These are phyloP conservation scores for Urechis unicinctus DNA, from an alignment of 2,888 invertebrate genomes.

Conservation along the genomic window DNA sequence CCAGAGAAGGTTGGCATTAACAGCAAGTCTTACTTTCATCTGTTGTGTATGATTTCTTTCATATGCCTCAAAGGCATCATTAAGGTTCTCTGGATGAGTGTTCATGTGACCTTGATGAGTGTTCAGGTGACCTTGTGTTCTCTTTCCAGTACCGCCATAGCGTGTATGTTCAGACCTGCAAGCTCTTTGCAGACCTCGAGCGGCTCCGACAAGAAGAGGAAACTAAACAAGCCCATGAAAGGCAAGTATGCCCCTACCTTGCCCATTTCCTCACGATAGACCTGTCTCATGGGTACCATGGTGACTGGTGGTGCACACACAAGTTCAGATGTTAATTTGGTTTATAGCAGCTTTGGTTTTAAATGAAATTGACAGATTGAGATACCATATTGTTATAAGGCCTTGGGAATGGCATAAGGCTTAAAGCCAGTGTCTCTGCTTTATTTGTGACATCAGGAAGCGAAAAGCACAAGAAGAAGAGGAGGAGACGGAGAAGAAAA, in stretches of 20 bases:
- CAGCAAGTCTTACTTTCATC: background rate
- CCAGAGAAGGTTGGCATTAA: conserved; percentile 24
- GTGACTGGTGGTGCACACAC: too few relatives aligned
- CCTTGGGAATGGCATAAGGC: too few relatives aligned
- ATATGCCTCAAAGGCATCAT: background rate
- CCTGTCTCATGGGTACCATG: too few relatives aligned
- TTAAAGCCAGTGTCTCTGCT: too few relatives aligned
- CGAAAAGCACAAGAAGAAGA: conserved; percentile 88
- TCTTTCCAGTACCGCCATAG: conserved; percentile 71
- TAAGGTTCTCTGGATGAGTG: too few relatives aligned
- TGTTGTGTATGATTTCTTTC: background rate
- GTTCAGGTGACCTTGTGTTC: too few relatives aligned
- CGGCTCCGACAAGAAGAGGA: conserved; percentile 47
- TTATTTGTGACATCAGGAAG: too few relatives aligned
- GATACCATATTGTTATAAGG: too few relatives aligned
- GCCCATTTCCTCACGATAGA: too few relatives aligned
- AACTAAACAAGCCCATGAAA: conserved; percentile 51
- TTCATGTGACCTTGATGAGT: too few relatives aligned
- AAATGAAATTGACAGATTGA: too few relatives aligned
- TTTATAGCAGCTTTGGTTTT: too few relatives aligned
- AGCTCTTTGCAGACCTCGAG: conserved; percentile 84
- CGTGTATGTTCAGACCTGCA: conserved; percentile 97
- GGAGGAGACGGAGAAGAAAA: conserved; percentile 82
- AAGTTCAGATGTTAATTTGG: background rate
- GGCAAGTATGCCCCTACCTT: conserved; percentile 27